Conservation (phyloP, 2,113 vertebrate species). For the Atrichornis clamosus region DNA sequence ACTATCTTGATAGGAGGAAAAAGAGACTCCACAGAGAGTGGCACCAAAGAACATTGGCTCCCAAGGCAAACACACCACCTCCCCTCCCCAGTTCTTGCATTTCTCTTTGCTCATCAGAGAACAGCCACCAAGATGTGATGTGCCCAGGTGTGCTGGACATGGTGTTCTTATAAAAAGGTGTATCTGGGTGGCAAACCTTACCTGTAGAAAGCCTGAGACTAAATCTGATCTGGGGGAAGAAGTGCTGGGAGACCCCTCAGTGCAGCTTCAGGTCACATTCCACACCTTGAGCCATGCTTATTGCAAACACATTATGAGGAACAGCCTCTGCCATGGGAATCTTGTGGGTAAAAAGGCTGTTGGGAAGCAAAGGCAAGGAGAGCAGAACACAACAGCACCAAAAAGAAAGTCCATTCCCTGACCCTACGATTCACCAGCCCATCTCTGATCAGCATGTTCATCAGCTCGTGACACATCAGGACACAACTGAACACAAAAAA, state of each 20-base stretch:
- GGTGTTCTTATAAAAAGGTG: background rate
- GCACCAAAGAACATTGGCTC: background rate
- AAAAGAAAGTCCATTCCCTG: background rate
- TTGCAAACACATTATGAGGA: background rate
- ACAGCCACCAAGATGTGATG: fast-evolving
- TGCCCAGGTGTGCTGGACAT: background rate
- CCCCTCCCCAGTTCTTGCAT: background rate
- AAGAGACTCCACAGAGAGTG: background rate
- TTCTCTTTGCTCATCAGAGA: background rate
- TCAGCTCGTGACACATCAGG: fast-evolving
- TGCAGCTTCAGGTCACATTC: background rate
- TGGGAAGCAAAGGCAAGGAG: background rate
- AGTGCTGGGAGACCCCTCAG: background rate
- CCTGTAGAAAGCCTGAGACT: background rate
- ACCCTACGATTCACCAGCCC: background rate
- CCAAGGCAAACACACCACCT: background rate
- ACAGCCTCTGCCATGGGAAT: background rate
- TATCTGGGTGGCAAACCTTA: background rate
- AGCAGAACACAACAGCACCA: background rate
- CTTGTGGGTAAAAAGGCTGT: background rate
- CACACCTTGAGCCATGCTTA: background rate
- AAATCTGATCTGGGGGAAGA: background rate
- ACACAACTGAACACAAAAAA: background rate
- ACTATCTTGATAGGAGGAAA: background rate
- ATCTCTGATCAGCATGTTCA: background rate